phyloP scores from a whole-genome alignment of 2,113 vertebrate species.

The Xiphias gladius region DNA sequence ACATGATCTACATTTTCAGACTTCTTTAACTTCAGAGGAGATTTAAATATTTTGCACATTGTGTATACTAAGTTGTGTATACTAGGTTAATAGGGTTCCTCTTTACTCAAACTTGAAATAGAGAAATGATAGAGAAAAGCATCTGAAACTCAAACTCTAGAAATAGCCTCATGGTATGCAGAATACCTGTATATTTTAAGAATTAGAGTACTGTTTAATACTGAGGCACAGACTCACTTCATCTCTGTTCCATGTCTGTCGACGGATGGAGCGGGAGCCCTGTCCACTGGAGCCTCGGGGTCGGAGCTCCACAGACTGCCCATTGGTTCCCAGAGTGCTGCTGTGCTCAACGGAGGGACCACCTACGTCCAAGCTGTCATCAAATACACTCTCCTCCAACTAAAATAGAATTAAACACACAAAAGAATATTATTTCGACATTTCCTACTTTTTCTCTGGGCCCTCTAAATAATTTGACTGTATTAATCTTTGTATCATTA shows the following conservation, averaged over 20 bases:
- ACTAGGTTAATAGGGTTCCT: neutral
- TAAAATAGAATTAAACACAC: conserved; percentile 53
- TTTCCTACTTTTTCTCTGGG: neutral
- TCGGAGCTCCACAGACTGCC: conserved; percentile 85
- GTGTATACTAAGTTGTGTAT: neutral
- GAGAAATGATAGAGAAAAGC: neutral
- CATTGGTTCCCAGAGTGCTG: conserved; percentile 86
- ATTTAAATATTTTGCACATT: neutral
- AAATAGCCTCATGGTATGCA: neutral
- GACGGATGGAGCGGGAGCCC: conserved; percentile 90
- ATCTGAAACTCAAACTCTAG: neutral
- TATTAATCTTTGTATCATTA: neutral
- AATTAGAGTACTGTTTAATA: neutral
- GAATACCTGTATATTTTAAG: neutral
- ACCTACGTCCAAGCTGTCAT: conserved; percentile 90
- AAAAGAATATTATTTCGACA: neutral
- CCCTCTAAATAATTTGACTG: neutral
- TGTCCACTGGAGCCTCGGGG: conserved; percentile 83
- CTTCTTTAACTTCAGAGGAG: neutral
- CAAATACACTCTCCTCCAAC: conserved; percentile 93
- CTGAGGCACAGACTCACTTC: conserved; percentile 86
- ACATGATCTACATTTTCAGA: neutral
- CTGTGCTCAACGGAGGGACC: conserved; percentile 86
- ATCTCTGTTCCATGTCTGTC: conserved; percentile 96
- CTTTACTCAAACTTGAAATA: neutral